phyloP scores from a whole-genome alignment of 2,113 vertebrate species.

The Canis aureus region DNA sequence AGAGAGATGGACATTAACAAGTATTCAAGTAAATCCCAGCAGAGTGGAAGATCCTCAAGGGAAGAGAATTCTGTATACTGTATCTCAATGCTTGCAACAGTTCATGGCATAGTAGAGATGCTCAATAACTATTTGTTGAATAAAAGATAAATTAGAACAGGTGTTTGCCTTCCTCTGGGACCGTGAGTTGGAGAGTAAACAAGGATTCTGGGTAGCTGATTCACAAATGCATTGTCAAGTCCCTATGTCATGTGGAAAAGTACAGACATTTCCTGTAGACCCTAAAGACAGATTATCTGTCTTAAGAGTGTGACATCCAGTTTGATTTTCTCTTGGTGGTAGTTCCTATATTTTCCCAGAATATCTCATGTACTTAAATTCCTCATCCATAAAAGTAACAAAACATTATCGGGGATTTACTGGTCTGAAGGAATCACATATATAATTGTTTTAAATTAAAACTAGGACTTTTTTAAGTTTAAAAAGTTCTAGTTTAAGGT shows the following conservation, averaged over 20 bases:
- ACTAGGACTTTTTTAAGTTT: not conserved
- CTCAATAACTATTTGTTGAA: not conserved
- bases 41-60: not conserved
- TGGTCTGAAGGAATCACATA: not conserved
- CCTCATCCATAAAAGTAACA: not conserved
- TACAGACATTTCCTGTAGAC: not conserved
- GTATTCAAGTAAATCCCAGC: not conserved
- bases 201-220: not conserved
- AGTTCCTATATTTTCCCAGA: not conserved
- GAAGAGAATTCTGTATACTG: not conserved
- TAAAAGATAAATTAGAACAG: not conserved
- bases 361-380: not conserved
- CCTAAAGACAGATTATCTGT: not conserved
- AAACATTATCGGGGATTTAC: not conserved
- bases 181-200: not conserved
- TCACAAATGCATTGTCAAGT: not conserved
- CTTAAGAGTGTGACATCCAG: not conserved
- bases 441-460: constrained; percentile 22
- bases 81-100: not conserved
- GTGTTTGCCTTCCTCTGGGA: not conserved
- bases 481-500: not conserved
- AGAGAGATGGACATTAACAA: not conserved
- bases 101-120: not conserved
- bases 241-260: not conserved
- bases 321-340: not conserved